A percentile compares a stretch with the other conserved stretches of the same genome.
These are phyloP conservation scores for Drosophila kepulauana DNA, from an alignment of 1,140 invertebrate genomes.

Conservation along the genomic window DNA sequence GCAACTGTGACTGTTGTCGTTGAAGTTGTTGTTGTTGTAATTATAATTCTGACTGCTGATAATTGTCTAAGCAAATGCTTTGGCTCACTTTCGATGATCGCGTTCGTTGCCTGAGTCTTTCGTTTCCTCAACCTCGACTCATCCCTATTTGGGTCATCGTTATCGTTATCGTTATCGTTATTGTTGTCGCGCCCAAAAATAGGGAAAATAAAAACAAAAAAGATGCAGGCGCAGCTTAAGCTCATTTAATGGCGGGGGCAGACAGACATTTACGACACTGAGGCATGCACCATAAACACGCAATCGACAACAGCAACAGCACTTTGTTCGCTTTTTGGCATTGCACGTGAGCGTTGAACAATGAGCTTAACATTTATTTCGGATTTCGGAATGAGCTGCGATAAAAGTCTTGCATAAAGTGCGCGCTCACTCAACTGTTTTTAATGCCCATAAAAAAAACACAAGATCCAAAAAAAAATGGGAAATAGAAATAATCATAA, in stretches of 20 bases:
- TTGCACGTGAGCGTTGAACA: slow-evolving; percentile 59
- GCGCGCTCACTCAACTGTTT: slow-evolving; percentile 46
- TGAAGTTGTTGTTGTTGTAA: slow-evolving; percentile 3
- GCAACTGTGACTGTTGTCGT: slow-evolving; percentile 27
- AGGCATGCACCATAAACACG: slow-evolving; percentile 32
- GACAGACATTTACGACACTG: not conserved
- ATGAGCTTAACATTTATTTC: slow-evolving; percentile 37
- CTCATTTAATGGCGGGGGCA: slow-evolving; percentile 15
- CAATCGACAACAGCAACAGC: slow-evolving; percentile 21
- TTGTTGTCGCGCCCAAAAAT: slow-evolving; percentile 36
- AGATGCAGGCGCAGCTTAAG: not conserved
- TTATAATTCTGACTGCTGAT: slow-evolving; percentile 14
- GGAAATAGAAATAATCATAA: not conserved
- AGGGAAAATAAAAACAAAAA: too few species aligned
- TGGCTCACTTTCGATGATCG: slow-evolving; percentile 21
- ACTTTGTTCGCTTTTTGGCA: slow-evolving; percentile 17
- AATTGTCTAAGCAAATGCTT: slow-evolving; percentile 35
- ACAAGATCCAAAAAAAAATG: not conserved
- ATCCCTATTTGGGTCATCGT: slow-evolving; percentile 30
- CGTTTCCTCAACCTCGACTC: slow-evolving; percentile 32
- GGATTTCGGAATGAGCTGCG: slow-evolving; percentile 19
- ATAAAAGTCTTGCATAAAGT: slow-evolving; percentile 68
- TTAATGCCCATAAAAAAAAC: slow-evolving; percentile 34
- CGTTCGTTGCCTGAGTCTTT: slow-evolving; percentile 73
- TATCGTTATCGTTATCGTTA: slow-evolving; percentile 4